Conservation (phyloP, 2,113 vertebrate genomes). For the Nothocercus julius region DNA sequence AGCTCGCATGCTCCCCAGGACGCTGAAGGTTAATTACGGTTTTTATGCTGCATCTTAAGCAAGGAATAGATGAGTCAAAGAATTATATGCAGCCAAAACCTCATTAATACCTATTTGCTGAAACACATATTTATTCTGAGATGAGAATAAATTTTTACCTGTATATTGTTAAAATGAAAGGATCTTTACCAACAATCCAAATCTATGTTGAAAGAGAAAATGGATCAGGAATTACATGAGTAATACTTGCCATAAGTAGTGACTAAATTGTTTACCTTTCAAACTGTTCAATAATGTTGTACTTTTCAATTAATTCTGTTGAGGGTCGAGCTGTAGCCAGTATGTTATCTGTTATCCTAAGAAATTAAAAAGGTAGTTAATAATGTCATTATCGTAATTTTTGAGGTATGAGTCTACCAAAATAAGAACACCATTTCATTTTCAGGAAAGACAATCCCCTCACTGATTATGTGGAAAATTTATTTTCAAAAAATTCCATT, state of each 20-base stretch:
- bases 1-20: slow-evolving; percentile 95
- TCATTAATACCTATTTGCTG: not conserved
- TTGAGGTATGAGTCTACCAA: not conserved
- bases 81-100: not conserved
- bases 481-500: not conserved
- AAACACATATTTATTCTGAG: slow-evolving; percentile 28
- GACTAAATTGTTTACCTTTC: slow-evolving; percentile 79
- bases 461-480: not conserved
- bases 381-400: not conserved
- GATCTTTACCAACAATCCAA: slow-evolving; percentile 31
- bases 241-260: not conserved
- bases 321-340: slow-evolving; percentile 97
- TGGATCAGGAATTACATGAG: not conserved
- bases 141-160: slow-evolving; percentile 39
- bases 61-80: slow-evolving; percentile 60
- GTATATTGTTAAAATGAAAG: slow-evolving; percentile 40
- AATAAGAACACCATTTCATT: not conserved
- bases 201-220: slow-evolving; percentile 30
- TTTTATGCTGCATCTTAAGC: slow-evolving; percentile 88
- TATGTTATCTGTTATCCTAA: slow-evolving; percentile 94
- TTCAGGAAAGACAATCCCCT: not conserved
- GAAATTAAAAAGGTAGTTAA: not conserved
- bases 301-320: slow-evolving; percentile 92
- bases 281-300: slow-evolving; percentile 92
- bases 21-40: slow-evolving; percentile 96